Base-by-base conservation (phyloP, 2,797 vertebrate species). In the Chrysocyon brachyurus region DNA sequence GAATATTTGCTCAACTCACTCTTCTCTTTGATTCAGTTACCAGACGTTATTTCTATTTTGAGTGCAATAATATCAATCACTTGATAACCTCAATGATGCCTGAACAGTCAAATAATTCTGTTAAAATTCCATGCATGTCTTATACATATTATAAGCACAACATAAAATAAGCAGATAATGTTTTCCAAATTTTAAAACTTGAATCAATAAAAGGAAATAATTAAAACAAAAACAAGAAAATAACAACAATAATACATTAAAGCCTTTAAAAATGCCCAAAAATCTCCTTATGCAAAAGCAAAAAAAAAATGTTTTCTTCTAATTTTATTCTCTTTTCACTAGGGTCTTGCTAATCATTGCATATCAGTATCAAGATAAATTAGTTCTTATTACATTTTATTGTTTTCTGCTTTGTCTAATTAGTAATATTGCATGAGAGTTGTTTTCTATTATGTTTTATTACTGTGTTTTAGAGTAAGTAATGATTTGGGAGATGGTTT, bases 401-500 rank as follows among this genome's bases (percentile, higher is more conserved):
- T 97, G 6, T 63, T 92, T 95, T 94, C 59, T 96, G 7, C 78
- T 93, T 94, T 70, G 26, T 26, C 52, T 97, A 94, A 96, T 95
- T 95, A 96, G 82, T 83, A 95, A 70, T 90, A 94, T n/a, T 87
- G n/a, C 40, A 40, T 88, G 57, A 28, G 33, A 68, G 22, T 79
- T 73, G 26, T 85, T 96, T 97, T 88, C 73, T 68, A 56, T 73
- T 95, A 84, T 75, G 66, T 73, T 95, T 96, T 94, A 94, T 97
- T 90, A 93, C 52, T 63, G 12, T 10, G n/a, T 79, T 96, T 96
- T 75, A 91, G 4, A 97, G 78, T 95, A 96, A 97, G 81, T 68
- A 97, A 96, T 75, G 63, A 56, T 96, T 73, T 24, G 78, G 92
- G 91, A 94, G 5, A 52, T 66, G 61, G 77, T 49, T 22, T 95